Conservation (phyloP, 2,797 vertebrate genomes). For the Anguilla megastoma region DNA sequence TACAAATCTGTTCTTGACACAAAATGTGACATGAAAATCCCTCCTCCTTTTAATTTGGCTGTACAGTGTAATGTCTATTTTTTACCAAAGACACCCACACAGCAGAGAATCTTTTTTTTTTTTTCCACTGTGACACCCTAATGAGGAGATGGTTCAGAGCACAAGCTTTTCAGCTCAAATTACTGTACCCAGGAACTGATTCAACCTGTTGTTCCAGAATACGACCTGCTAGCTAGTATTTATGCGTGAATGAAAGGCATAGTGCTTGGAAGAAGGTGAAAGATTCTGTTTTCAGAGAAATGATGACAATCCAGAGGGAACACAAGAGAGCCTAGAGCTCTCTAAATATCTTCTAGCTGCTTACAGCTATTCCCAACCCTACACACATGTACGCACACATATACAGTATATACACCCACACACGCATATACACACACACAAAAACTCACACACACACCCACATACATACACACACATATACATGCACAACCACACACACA, state of each 20-base stretch:
- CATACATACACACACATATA: neutral
- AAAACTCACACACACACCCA: neutral
- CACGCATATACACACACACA: neutral
- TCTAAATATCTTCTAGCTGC: neutral
- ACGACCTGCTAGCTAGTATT: neutral
- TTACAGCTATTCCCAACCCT: neutral
- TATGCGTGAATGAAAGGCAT: neutral
- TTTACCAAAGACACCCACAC: slow-evolving; percentile 14
- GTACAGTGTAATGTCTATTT: neutral
- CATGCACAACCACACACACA: too few relatives aligned
- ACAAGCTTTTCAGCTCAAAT: neutral
- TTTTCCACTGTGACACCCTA: neutral
- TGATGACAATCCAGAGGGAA: neutral
- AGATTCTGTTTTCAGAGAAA: neutral
- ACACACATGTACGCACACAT: neutral
- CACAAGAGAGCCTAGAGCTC: neutral
- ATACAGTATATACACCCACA: too few relatives aligned
- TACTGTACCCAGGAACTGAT: neutral
- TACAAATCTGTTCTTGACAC: neutral
- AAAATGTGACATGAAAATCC: neutral
- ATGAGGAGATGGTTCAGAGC: neutral
- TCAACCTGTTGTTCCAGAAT: neutral
- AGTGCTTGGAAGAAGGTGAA: neutral
- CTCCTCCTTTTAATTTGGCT: neutral
- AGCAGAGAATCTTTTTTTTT: neutral